A percentile compares a stretch with the other conserved stretches of the same genome.
These are phyloP conservation scores for Macroglossus sobrinus DNA, from an alignment of 2,113 vertebrate genomes.

Conservation along the genomic window DNA sequence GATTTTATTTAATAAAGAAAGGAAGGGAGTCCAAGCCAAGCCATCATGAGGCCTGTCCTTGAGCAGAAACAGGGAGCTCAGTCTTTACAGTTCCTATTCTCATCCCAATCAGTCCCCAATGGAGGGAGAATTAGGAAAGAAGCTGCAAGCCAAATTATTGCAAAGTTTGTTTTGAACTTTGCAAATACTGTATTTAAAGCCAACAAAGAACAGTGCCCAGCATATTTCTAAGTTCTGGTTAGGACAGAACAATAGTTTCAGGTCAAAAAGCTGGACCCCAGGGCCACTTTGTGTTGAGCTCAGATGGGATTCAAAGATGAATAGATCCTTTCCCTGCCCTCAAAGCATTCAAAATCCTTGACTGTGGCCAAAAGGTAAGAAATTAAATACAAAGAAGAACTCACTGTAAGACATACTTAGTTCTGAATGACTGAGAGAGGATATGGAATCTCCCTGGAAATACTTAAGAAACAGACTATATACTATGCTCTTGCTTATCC, in stretches of 20 bases:
- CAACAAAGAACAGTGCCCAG: not conserved
- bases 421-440: not conserved
- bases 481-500: not conserved
- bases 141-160: not conserved
- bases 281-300: not conserved
- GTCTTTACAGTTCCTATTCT: not conserved
- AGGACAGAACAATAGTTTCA: not conserved
- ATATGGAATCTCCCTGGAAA: not conserved
- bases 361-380: not conserved
- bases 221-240: not conserved
- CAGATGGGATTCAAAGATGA: not conserved
- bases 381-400: not conserved
- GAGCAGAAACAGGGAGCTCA: not conserved
- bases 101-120: not conserved
- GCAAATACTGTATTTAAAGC: not conserved
- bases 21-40: not conserved
- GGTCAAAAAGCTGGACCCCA: not conserved
- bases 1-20: slow-evolving; percentile 38
- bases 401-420: not conserved
- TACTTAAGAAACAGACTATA: not conserved
- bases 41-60: not conserved
- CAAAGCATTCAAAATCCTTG: not conserved
- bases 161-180: slow-evolving; percentile 39
- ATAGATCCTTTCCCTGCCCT: not conserved
- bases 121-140: not conserved